phyloP scores from a whole-genome alignment of 2,888 invertebrate species.

The Meiosimyza platycephala region DNA sequence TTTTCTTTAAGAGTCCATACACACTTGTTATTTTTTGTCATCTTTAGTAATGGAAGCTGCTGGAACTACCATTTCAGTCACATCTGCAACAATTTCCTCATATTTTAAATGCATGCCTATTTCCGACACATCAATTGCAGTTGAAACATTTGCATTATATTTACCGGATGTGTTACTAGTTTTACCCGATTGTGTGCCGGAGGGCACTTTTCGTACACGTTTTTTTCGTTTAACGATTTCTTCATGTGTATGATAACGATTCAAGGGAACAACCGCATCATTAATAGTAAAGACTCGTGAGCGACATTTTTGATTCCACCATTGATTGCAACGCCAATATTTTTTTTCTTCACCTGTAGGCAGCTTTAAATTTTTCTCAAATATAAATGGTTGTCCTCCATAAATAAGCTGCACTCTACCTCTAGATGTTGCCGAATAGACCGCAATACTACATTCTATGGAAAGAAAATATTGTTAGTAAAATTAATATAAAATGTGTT shows the following conservation, averaged over 20 bases:
- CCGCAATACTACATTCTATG: slow-evolving; percentile 61
- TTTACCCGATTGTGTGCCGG: slow-evolving; percentile 20
- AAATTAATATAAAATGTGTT: neutral
- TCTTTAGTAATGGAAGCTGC: slow-evolving; percentile 21
- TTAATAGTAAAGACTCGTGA: slow-evolving; percentile 66
- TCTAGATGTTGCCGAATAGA: slow-evolving; percentile 66
- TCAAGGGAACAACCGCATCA: slow-evolving; percentile 63
- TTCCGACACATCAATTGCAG: slow-evolving; percentile 48
- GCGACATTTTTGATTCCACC: slow-evolving; percentile 68
- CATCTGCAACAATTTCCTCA: slow-evolving; percentile 65
- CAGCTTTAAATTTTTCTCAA: slow-evolving; percentile 64
- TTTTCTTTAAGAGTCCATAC: neutral
- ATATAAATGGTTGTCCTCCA: slow-evolving; percentile 67
- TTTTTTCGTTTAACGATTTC: slow-evolving; percentile 67
- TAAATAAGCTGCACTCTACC: slow-evolving; percentile 67
- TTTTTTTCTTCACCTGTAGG: slow-evolving; percentile 64
- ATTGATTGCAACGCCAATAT: slow-evolving; percentile 67
- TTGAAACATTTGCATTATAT: slow-evolving; percentile 31
- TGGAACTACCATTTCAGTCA: slow-evolving; percentile 59
- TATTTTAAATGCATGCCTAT: slow-evolving; percentile 63
- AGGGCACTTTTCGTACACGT: slow-evolving; percentile 58
- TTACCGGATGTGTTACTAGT: slow-evolving; percentile 20
- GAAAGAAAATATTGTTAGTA: slow-evolving; percentile 23
- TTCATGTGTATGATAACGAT: slow-evolving; percentile 67
- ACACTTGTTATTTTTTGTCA: slow-evolving; percentile 19